Percentiles rank a stretch among this genome's conserved stretches.
Evolutionary conservation across 2,888 invertebrate species (phyloP).

Genomic region (Apotomis turbidana): DNA sequence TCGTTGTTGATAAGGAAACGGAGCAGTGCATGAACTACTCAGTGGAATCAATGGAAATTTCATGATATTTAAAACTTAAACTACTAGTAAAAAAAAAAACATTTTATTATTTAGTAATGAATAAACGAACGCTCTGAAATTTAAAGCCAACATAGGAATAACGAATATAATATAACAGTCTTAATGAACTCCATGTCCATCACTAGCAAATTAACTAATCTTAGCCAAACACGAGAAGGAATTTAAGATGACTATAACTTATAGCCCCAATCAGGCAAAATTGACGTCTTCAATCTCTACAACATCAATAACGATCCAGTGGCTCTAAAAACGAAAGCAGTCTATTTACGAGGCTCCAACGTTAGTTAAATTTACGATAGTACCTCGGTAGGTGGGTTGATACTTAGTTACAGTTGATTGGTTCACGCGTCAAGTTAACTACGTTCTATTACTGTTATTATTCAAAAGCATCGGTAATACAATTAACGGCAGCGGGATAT

Average conservation of each 20-base stretch:
- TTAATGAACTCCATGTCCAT: neutral
- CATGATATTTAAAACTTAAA: neutral
- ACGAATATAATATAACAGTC: neutral
- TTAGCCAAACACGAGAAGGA: slow-evolving; percentile 4
- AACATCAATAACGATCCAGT: slow-evolving; percentile 27
- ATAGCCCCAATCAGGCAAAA: slow-evolving; percentile 21
- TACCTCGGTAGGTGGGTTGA: slow-evolving; percentile 24
- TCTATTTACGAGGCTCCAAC: slow-evolving; percentile 24
- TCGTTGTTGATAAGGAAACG: slow-evolving; percentile 44
- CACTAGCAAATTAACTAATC: slow-evolving; percentile 28
- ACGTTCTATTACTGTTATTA: slow-evolving; percentile 44
- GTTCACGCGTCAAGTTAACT: slow-evolving; percentile 40
- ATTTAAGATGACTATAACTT: slow-evolving; percentile 16
- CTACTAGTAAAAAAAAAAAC: neutral
- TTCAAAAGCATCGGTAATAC: slow-evolving; percentile 43
- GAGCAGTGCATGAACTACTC: neutral
- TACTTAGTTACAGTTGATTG: slow-evolving; percentile 38
- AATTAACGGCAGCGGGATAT: slow-evolving; percentile 44
- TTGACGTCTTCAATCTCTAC: slow-evolving; percentile 28
- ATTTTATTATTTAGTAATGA: neutral
- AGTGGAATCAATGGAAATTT: neutral
- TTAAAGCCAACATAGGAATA: neutral
- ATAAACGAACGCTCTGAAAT: neutral
- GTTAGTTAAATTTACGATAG: slow-evolving; percentile 37
- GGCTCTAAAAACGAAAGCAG: slow-evolving; percentile 42